These are phyloP conservation scores for Rhinophrynus dorsalis DNA, from an alignment of 2,797 vertebrate species.

Conservation along the genomic window DNA sequence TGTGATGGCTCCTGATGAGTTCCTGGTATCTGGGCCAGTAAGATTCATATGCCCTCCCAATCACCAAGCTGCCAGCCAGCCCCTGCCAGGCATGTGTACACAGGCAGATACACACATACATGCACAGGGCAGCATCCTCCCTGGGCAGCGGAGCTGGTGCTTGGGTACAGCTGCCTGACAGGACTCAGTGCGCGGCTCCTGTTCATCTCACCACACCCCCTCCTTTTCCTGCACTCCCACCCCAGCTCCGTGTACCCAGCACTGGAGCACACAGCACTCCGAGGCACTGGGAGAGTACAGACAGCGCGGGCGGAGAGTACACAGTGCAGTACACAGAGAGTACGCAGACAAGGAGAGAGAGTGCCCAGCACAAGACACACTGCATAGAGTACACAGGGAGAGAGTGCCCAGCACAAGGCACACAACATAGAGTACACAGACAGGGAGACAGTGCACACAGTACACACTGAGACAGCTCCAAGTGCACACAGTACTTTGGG, in stretches of 20 bases:
- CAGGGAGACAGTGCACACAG: too few relatives aligned
- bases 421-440: too few relatives aligned
- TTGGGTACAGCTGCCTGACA: neutral
- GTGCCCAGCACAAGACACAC: too few relatives aligned
- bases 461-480: conserved; percentile 9
- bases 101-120: neutral
- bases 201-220: neutral
- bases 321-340: too few relatives aligned
- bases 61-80: neutral
- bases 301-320: too few relatives aligned
- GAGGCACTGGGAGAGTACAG: too few relatives aligned
- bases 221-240: neutral
- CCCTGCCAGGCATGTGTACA: neutral
- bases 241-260: neutral
- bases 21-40: neutral
- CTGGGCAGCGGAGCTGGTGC: neutral
- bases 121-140: neutral
- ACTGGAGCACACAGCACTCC: too few relatives aligned
- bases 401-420: too few relatives aligned
- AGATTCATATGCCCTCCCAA: neutral
- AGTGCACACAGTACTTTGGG: too few relatives aligned
- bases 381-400: too few relatives aligned
- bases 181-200: too few relatives aligned
- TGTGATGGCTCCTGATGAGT: neutral
- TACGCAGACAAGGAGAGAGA: too few relatives aligned